phyloP scores from a whole-genome alignment of 2,113 vertebrate species.

The Odobenus rosmarus region DNA sequence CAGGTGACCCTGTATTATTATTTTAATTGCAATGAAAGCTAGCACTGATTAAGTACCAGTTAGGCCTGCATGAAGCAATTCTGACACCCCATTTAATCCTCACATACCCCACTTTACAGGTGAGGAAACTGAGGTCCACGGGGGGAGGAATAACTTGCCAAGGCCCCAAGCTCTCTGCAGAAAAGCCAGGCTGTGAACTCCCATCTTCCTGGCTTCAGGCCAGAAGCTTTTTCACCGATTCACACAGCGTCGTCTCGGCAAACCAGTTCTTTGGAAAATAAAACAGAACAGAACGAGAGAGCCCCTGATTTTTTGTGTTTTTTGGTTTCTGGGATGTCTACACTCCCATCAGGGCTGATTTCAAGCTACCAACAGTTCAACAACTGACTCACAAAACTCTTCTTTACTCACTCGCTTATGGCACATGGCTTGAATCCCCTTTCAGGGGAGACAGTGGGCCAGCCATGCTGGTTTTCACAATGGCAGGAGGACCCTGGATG shows the following conservation, averaged over 20 bases:
- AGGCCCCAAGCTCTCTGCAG: neutral
- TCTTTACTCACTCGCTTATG: rapidly evolving
- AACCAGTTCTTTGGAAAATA: neutral
- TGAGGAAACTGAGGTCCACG: neutral
- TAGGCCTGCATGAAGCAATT: neutral
- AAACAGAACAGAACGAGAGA: neutral
- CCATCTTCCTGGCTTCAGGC: neutral
- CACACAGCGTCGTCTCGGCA: rapidly evolving
- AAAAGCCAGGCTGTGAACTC: neutral
- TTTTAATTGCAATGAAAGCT: neutral
- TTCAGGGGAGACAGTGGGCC: neutral
- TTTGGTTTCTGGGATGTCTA: no score
- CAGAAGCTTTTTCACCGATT: neutral
- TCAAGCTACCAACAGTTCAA: neutral
- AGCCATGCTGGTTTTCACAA: no score
- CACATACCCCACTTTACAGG: neutral
- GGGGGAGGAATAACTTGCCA: no score
- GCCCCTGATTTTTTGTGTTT: neutral
- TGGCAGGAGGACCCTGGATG: neutral
- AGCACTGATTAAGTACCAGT: no score
- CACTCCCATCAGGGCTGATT: rapidly evolving
- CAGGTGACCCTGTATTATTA: rapidly evolving
- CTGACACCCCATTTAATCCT: neutral
- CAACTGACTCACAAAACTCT: neutral
- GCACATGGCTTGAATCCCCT: rapidly evolving